Percentiles rank a stretch among this genome's conserved stretches.
Conservation (phyloP, 2,797 vertebrate species). For the Coreius guichenoti region DNA sequence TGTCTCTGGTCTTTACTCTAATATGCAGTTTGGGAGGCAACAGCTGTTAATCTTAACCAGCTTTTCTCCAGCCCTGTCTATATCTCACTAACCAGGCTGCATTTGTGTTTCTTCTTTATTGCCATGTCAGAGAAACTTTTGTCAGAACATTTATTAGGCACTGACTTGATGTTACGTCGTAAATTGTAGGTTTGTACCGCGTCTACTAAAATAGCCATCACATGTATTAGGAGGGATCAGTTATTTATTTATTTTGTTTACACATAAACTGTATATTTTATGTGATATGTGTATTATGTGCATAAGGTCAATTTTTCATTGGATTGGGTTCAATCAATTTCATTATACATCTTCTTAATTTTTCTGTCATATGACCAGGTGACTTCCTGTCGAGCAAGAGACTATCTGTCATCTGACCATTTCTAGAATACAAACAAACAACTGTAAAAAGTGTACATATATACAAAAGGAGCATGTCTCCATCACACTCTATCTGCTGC, state of each 20-base stretch:
- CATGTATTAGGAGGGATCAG: neutral
- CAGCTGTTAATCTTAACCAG: slow-evolving; percentile 39
- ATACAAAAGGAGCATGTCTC: neutral
- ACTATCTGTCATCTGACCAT: neutral
- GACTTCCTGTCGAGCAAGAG: neutral
- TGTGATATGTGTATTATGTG: neutral
- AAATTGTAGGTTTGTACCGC: neutral
- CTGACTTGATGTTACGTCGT: neutral
- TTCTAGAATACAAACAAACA: neutral
- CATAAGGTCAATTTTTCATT: neutral
- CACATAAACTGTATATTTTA: neutral
- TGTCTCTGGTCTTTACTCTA: slow-evolving; percentile 50
- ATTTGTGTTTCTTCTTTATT: slow-evolving; percentile 37
- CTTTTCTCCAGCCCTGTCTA: slow-evolving; percentile 29
- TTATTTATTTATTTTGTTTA: neutral
- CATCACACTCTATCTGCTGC: neutral
- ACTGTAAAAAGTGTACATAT: too few relatives aligned
- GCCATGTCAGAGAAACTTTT: slow-evolving; percentile 9
- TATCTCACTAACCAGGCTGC: slow-evolving; percentile 38
- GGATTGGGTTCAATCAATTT: neutral
- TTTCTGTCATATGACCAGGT: neutral
- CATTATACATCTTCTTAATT: too few relatives aligned
- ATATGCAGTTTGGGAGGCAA: slow-evolving; percentile 45
- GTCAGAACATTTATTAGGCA: slow-evolving; percentile 19
- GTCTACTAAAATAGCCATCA: slow-evolving; percentile 5